Evolutionary conservation across 2,113 vertebrate species (phyloP), one percentile per base, ranked within the genome.

Genomic region (Romanogobio albipinnatus): DNA sequence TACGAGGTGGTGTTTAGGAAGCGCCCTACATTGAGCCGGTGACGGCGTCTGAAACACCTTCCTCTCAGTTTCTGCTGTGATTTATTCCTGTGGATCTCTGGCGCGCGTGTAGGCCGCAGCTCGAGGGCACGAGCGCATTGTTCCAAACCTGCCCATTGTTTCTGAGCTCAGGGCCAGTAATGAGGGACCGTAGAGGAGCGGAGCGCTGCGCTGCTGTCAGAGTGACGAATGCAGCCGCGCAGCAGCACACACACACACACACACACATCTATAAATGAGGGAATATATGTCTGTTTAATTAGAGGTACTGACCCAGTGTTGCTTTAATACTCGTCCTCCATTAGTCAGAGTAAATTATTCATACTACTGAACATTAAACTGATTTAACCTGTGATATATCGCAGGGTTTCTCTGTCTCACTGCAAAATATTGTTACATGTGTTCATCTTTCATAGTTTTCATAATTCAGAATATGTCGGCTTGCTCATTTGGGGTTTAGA

Each of bases 111-210:
- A 87, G 85, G 85, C 86, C 87, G 73, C 70, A 71, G 90, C 87
- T 90, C 83, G 39, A 84, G 90, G 90, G 87, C 90, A 89, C 33
- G 47, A 47, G 76, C 82, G 74, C 89, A 88, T 86, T 88, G 88
- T 91, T 90, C 87, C 86, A 83, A 82, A 87, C 87, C 86, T 89
- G 85, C 86, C 86, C 85, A 90, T 91, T 91, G 86, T 91, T 89
- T 88, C 85, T 73, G 80, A 86, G 71, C 76, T 56, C 84, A 88
- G 80, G 76, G 86, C 73, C 80, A 87, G 86, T 90, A 91, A 90
- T 91, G 89, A 91, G 88, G 87, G 87, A 74, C 75, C 86, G 85
- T 56, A 59, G 84, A 87, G 84, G 84, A 88, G 84, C 85, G 43
- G 45, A 83, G 88, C 78, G 17, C 90, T 86, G 85, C 76, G 58